These are phyloP conservation scores for Myathropa florea DNA, from an alignment of 2,888 invertebrate genomes.

Conservation along the genomic window DNA sequence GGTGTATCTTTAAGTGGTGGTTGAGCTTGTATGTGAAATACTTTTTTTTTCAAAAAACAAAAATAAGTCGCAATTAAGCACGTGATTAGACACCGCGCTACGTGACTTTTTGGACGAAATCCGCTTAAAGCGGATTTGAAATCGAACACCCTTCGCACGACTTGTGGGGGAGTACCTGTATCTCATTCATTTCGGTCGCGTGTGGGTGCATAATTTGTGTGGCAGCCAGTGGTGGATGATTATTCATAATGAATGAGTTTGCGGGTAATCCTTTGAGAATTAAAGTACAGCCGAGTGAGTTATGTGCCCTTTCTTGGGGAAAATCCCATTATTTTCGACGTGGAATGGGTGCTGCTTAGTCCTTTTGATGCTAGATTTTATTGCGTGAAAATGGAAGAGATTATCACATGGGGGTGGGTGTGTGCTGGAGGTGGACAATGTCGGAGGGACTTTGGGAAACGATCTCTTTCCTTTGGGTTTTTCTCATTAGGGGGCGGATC, in stretches of 20 bases:
- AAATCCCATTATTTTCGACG: background rate
- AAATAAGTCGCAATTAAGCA: conserved; percentile 37
- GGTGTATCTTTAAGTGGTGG: background rate
- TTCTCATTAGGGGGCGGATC: too few species aligned
- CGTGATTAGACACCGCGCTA: conserved; percentile 49
- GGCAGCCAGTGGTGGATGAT: background rate
- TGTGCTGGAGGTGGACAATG: background rate
- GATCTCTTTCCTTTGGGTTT: background rate
- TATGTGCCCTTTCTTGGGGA: background rate
- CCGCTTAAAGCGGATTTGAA: conserved; percentile 35
- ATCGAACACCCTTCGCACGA: conserved; percentile 22
- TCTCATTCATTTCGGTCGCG: background rate
- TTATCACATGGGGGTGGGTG: background rate
- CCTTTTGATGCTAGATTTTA: background rate
- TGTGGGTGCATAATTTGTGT: conserved; percentile 52
- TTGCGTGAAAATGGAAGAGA: background rate
- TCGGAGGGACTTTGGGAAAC: background rate
- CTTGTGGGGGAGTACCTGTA: conserved; percentile 5
- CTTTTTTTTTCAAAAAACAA: background rate
- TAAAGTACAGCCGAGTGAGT: background rate
- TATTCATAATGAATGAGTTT: background rate
- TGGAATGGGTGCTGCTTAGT: background rate
- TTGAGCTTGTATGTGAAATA: background rate
- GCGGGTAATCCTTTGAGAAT: background rate
- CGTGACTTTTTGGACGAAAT: conserved; percentile 52